Conservation (phyloP, 2,888 invertebrate species). For the Tubulanus polymorphus region DNA sequence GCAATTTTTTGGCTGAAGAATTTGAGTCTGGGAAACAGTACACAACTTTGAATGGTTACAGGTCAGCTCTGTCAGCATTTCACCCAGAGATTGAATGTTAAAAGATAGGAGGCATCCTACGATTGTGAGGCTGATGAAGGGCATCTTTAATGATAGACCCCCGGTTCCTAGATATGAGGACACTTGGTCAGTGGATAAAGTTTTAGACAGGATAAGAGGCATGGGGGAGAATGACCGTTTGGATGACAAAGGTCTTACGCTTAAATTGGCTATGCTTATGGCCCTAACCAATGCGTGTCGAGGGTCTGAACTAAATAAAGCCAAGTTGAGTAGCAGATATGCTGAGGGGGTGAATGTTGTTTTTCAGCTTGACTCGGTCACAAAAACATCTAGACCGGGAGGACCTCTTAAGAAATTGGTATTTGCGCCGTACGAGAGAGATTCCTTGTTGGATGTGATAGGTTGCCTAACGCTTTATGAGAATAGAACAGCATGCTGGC, state of each 20-base stretch:
- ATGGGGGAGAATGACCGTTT: slow-evolving; percentile 1
- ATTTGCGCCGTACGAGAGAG: neutral
- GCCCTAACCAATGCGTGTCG: slow-evolving; percentile 1
- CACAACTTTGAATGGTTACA: slow-evolving; percentile 6
- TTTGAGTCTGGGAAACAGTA: slow-evolving; percentile 1
- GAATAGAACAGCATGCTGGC: neutral
- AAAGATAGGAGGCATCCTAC: slow-evolving; percentile 1
- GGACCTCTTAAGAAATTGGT: neutral
- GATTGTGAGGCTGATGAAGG: slow-evolving; percentile 8
- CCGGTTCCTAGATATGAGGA: slow-evolving; percentile 9
- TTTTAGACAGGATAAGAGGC: slow-evolving; percentile 3
- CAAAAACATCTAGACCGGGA: slow-evolving; percentile 6
- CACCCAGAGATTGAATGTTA: slow-evolving; percentile 7
- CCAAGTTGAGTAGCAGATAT: neutral
- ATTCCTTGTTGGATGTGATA: slow-evolving; percentile 1
- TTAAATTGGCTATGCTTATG: slow-evolving; percentile 7
- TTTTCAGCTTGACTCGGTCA: neutral
- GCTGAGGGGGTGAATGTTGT: slow-evolving; percentile 1
- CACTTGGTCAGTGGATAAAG: slow-evolving; percentile 9
- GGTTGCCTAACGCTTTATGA: neutral
- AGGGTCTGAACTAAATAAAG: slow-evolving; percentile 9
- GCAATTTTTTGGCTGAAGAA: slow-evolving; percentile 4
- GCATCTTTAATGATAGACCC: slow-evolving; percentile 10
- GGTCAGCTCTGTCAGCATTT: slow-evolving; percentile 8
- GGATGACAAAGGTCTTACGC: neutral